Percentiles rank a stretch among this genome's conserved stretches.
Conservation (phyloP, 2,797 vertebrate genomes). For the Decapterus maruadsi region DNA sequence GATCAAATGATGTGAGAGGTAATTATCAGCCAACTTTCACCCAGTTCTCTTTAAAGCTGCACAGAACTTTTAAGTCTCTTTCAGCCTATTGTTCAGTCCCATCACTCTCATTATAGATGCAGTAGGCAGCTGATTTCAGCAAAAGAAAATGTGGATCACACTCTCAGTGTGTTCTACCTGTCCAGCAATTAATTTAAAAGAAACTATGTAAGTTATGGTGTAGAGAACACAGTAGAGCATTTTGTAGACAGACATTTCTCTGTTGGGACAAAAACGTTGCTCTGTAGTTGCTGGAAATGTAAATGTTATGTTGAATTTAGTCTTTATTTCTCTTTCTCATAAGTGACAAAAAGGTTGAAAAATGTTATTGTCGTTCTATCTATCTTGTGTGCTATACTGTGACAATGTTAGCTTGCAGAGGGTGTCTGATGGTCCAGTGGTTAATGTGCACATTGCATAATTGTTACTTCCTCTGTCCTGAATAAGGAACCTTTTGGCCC, state of each 20-base stretch:
- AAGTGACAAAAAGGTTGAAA: too few relatives aligned
- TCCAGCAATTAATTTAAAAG: neutral
- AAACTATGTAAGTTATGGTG: neutral
- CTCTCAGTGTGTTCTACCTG: neutral
- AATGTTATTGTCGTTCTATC: too few relatives aligned
- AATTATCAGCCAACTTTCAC: slow-evolving; percentile 8
- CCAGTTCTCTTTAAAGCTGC: neutral
- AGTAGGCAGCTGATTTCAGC: too few relatives aligned
- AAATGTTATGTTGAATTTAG: too few relatives aligned
- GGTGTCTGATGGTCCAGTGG: neutral
- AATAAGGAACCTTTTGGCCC: neutral
- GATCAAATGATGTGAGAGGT: slow-evolving; percentile 22
- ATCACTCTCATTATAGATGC: slow-evolving; percentile 3
- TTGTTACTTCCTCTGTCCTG: neutral
- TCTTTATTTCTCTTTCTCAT: too few relatives aligned
- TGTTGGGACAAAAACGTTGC: too few relatives aligned
- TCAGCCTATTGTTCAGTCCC: slow-evolving; percentile 1
- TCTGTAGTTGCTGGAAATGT: too few relatives aligned
- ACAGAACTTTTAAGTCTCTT: slow-evolving; percentile 1
- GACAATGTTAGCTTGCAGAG: neutral
- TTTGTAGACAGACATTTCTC: too few relatives aligned
- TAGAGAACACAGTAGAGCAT: too few relatives aligned
- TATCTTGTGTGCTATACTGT: neutral
- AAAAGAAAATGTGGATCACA: too few relatives aligned
- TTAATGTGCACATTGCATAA: neutral